Evolutionary conservation across 2,888 invertebrate genomes (phyloP), one percentile per base, ranked within the genome.

Genomic region (Pristionchus maxplancki): DNA sequence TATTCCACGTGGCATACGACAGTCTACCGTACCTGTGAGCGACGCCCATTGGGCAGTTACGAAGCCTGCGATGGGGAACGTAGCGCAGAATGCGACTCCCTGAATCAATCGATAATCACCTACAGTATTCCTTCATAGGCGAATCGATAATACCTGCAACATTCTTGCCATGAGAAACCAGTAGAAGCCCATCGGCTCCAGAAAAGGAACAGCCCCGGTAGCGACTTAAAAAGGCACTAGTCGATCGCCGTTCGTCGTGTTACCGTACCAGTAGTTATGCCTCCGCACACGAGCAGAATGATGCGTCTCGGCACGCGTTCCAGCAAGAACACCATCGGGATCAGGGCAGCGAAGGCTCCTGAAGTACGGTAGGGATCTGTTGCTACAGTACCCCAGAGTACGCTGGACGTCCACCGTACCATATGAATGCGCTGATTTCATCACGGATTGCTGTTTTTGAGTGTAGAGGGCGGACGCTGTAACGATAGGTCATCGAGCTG

Each of bases 31-130:
- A 78, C 78, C 78, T 48, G 53, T 53, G 8, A 90, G 88, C 4
- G 90, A 88, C 28, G 91, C 91, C 91, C 91, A 91, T 40, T 89
- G 87, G 0, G 91, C 64, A 4, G 90, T 90, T 13, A 91, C 90
- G 31, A 89, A 85, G 40, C 91, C 91, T 5, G 89, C 89, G 15
- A 91, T 71, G 0, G 91, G 91, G 71, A 91, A 91, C 1, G 91
- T 90, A 24, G 90, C 89, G 6, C 89, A 90, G 82, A 90, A 91
- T 9, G 90, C 90, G 87, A 90, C 89, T 71, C 91, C 91, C 88
- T 88, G 53, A 50, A 83, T 4, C 20, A 44, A n/a, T 44, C 15
- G 20, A 40, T 24, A 24, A 20, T 37, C n/a, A 64, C 24, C 24
- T n/a, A n/a, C n/a, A n/a, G n/a, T n/a, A n/a, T n/a, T n/a, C n/a